These are phyloP conservation scores for Formica selysi DNA, from an alignment of 1,140 invertebrate species.

Conservation along the genomic window DNA sequence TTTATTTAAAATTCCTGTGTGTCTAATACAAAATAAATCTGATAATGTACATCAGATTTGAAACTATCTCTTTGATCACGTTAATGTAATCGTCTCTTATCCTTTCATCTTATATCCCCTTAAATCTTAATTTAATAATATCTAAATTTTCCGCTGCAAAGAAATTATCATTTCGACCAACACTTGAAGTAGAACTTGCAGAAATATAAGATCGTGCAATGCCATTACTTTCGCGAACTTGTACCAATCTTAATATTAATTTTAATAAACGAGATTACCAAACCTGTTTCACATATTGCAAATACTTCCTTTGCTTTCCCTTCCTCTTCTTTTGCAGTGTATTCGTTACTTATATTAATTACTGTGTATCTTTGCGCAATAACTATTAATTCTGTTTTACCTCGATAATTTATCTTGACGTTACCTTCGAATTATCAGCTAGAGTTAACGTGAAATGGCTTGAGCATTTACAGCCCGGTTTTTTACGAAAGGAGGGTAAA, in stretches of 20 bases:
- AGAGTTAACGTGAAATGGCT: conserved; percentile 59
- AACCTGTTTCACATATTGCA: neutral
- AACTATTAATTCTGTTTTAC: conserved; percentile 48
- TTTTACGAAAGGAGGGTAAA: conserved; percentile 20
- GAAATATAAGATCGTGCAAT: neutral
- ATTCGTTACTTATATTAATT: conserved; percentile 18
- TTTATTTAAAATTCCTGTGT: neutral
- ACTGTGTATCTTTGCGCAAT: neutral
- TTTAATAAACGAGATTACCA: neutral
- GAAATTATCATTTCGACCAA: neutral
- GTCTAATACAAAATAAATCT: neutral
- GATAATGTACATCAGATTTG: neutral
- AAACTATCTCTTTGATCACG: neutral
- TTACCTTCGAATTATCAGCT: conserved; percentile 53
- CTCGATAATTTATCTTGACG: conserved; percentile 42
- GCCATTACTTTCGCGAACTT: neutral
- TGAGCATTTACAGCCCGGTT: conserved; percentile 31
- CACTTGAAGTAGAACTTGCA: neutral
- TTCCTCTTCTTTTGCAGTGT: neutral
- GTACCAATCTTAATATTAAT: conserved; percentile 13
- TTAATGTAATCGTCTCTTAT: neutral
- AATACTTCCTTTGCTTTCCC: neutral
- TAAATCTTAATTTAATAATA: conserved; percentile 5
- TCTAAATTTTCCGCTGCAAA: neutral
- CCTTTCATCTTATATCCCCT: neutral